Base-by-base conservation (phyloP, 92 coral and sea anemone species). In the Chrysogorgia sp. region DNA sequence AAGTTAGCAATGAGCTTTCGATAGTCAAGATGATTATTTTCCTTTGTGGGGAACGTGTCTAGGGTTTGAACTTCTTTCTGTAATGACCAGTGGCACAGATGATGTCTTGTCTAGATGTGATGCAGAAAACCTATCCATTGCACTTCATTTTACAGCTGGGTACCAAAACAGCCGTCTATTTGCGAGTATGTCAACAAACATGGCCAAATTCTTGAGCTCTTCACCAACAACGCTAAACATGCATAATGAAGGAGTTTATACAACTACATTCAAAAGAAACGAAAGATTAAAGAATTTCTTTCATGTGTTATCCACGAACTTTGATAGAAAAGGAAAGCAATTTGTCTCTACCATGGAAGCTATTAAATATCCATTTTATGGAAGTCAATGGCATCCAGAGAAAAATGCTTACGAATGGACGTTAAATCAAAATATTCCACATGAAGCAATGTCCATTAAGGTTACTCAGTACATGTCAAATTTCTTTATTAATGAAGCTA, bases 41-140 rank as follows among this genome's bases (percentile, higher is more conserved):
- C 98, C 98, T 0, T 31, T 93, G 20, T 91, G 96, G 98, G 98
- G 98, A 49, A 93, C 96, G 10, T 93, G 98, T 60, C 89, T 89
- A 25, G 98, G 98, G 1, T 91, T 91, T 79, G 81, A 93, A 75
- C 61, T 91, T 70, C 89, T 93, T 9, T 84, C 89, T 59, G 85
- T 72, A 29, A 61, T 83, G 41, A 90, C 90, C 1, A 86, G 90
- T 20, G 89, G 78, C 45, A 90, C 91, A 20, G 81, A 69, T 43
- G 60, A 88, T 9, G 40, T 93, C 41, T 52, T 81, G 17, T 59
- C 91, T 22, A 0, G 19, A 26, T 87, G 89, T 34, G 75, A 88
- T 65, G 91, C 86, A 43, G 83, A 70, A 55, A 84, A 91, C 63
- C 79, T 83, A 62, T 83, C 90, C 61, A 59, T 89, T 62, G 92